phyloP scores from a whole-genome alignment of 2,797 vertebrate species.

The Scyliorhinus canicula region DNA sequence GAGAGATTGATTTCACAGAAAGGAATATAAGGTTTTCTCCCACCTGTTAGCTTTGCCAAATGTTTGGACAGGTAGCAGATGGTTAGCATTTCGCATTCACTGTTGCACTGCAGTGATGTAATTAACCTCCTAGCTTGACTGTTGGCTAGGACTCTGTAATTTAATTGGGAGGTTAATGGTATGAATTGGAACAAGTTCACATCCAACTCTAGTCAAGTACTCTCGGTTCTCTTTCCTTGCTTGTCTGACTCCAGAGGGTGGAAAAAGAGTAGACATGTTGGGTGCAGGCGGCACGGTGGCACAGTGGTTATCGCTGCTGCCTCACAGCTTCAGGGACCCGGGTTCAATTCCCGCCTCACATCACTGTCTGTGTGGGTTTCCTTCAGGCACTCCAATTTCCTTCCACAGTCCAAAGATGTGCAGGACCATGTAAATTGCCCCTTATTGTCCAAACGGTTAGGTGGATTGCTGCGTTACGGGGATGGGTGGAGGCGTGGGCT shows the following conservation, averaged over 20 bases:
- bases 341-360: too few species aligned
- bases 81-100: neutral
- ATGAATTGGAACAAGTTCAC: neutral
- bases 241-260: neutral
- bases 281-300: too few species aligned
- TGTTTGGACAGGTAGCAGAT: neutral
- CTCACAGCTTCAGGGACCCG: too few species aligned
- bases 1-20: neutral
- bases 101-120: slow-evolving; percentile 18
- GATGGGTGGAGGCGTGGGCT: too few species aligned
- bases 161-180: neutral
- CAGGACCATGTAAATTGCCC: too few species aligned
- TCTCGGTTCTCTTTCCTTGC: neutral
- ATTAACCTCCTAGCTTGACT: slow-evolving; percentile 31
- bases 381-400: too few species aligned
- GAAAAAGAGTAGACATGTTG: neutral
- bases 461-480: too few species aligned
- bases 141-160: neutral
- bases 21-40: neutral
- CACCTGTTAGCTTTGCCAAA: neutral
- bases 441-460: too few species aligned
- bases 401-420: too few species aligned
- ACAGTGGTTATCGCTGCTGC: too few species aligned
- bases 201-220: neutral
- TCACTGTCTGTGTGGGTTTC: too few species aligned